Conservation (phyloP, 2,113 vertebrate species). For the Otis tarda region DNA sequence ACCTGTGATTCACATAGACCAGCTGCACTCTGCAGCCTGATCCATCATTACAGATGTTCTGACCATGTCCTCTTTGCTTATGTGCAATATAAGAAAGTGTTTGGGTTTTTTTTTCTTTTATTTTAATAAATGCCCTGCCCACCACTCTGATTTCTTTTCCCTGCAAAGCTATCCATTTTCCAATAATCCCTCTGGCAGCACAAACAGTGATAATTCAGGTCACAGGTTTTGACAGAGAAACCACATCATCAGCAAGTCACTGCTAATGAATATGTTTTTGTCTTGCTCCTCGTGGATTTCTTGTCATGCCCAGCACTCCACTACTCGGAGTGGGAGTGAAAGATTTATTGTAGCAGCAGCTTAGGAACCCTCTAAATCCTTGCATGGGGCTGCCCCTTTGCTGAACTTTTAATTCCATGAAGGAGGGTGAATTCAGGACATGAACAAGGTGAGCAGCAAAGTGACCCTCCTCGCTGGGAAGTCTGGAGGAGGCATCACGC, state of each 20-base stretch:
- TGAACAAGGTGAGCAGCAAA: not conserved
- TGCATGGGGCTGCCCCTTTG: not conserved
- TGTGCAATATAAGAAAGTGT: not conserved
- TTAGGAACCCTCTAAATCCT: not conserved
- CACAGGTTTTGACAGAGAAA: conserved; percentile 28
- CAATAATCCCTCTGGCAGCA: not conserved
- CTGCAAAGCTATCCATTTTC: not conserved
- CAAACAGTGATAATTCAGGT: not conserved
- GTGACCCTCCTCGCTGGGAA: fast-evolving
- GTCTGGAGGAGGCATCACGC: not conserved
- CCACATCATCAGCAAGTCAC: not conserved
- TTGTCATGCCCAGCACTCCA: not conserved
- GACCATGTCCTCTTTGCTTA: not conserved
- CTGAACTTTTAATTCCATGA: not conserved
- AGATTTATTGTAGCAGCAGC: not conserved
- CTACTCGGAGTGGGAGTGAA: not conserved
- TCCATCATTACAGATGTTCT: not conserved
- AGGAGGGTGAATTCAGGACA: not conserved
- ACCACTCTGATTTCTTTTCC: not conserved
- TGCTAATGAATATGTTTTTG: not conserved
- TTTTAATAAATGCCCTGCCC: not conserved
- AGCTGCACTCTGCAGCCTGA: not conserved
- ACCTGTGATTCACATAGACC: not conserved
- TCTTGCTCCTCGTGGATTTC: not conserved
- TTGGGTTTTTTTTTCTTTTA: fast-evolving